Percentiles rank a stretch among this genome's conserved stretches.
These are phyloP conservation scores for Drepanosiphum platanoidis DNA, from an alignment of 2,888 invertebrate species.

Conservation along the genomic window DNA sequence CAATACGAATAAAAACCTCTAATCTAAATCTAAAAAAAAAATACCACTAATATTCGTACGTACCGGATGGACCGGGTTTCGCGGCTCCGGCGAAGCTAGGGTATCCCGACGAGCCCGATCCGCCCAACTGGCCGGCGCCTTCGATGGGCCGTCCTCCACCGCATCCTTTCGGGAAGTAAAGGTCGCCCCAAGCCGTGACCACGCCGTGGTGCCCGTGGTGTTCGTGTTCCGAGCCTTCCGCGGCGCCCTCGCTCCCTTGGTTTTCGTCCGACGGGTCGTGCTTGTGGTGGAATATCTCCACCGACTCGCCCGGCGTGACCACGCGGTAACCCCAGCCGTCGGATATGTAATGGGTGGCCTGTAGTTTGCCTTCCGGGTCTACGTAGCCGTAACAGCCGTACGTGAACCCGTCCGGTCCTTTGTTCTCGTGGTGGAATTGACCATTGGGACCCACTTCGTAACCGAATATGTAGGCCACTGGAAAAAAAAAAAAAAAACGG, in stretches of 20 bases:
- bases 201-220: conserved; percentile 70
- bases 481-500: neutral
- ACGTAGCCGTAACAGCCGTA: conserved; percentile 84
- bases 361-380: conserved; percentile 74
- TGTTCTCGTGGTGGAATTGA: conserved; percentile 82
- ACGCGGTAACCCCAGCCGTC: conserved; percentile 82
- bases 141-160: conserved; percentile 68
- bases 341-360: conserved; percentile 80
- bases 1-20: too few species aligned
- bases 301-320: conserved; percentile 75
- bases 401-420: conserved; percentile 80
- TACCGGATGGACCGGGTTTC: conserved; percentile 26
- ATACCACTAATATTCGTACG: too few species aligned
- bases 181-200: conserved; percentile 74
- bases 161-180: conserved; percentile 80
- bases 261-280: conserved; percentile 66
- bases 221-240: conserved; percentile 64
- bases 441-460: conserved; percentile 80
- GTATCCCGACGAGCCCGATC: conserved; percentile 65
- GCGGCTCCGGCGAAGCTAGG: conserved; percentile 65
- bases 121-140: conserved; percentile 42
- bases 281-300: conserved; percentile 74
- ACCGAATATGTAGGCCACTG: conserved; percentile 70
- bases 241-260: conserved; percentile 61
- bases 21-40: too few species aligned